phyloP scores from a whole-genome alignment of 2,113 vertebrate genomes.

The Cervus canadensis region DNA sequence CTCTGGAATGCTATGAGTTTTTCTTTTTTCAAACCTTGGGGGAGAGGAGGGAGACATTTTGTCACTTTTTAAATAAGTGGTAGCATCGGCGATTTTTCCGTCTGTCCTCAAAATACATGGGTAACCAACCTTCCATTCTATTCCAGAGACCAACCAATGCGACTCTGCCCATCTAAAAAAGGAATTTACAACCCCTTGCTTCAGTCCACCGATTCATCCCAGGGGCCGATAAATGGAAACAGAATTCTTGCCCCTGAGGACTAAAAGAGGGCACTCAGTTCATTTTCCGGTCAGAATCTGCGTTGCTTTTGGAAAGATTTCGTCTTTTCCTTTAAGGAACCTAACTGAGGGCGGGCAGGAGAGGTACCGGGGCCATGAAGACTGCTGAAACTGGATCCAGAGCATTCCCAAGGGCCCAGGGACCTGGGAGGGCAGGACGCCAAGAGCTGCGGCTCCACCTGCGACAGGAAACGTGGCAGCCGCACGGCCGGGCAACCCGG shows the following conservation, averaged over 20 bases:
- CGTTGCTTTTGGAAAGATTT: background rate
- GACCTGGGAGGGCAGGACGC: background rate
- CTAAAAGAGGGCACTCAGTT: background rate
- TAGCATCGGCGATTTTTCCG: conserved; percentile 63
- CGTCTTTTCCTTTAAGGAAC: background rate
- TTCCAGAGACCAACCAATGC: background rate
- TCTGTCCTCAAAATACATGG: background rate
- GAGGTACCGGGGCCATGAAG: accelerated
- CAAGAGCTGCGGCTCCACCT: background rate
- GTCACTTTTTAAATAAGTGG: conserved; percentile 59
- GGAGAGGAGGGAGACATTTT: conserved; percentile 20
- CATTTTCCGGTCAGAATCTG: background rate
- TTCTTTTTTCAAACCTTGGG: conserved; percentile 36
- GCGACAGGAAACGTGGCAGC: background rate
- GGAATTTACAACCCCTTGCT: background rate
- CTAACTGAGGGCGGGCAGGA: background rate
- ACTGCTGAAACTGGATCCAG: background rate
- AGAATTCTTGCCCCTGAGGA: background rate
- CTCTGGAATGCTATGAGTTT: conserved; percentile 35
- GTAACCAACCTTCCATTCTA: too few species aligned
- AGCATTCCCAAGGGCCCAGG: background rate
- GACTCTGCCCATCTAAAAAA: background rate
- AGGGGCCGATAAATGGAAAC: background rate
- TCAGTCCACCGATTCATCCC: background rate
- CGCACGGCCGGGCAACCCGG: background rate